Conservation (phyloP, 2,113 vertebrate species). For the Passer montanus region DNA sequence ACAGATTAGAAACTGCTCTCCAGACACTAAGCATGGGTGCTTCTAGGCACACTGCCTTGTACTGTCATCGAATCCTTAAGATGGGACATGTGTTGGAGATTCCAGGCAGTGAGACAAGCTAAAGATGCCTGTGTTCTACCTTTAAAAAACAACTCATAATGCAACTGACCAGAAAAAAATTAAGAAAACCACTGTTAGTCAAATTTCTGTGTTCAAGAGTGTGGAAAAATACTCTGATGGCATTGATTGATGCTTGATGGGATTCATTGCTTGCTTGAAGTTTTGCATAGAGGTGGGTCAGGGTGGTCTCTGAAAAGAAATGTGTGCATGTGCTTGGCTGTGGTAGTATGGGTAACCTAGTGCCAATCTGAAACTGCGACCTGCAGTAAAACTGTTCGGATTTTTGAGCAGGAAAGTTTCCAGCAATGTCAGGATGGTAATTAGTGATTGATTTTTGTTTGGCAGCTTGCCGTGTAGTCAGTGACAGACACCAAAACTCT, state of each 20-base stretch:
- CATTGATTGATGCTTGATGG: neutral
- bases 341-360: neutral
- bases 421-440: neutral
- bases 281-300: neutral
- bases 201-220: neutral
- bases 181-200: neutral
- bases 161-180: neutral
- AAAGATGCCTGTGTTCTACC: neutral
- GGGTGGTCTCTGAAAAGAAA: neutral
- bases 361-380: neutral
- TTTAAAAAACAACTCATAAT: neutral
- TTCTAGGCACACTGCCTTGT: neutral
- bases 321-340: neutral
- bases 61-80: neutral
- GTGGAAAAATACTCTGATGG: neutral
- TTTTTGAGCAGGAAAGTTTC: slow-evolving; percentile 11
- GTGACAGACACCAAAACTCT: slow-evolving; percentile 68
- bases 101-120: neutral
- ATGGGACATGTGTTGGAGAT: neutral
- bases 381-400: neutral
- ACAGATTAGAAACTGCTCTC: neutral
- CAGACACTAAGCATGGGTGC: neutral
- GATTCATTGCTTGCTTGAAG: neutral
- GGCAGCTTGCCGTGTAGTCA: slow-evolving; percentile 9
- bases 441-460: slow-evolving; percentile 7